Base-by-base conservation (phyloP, 2,888 invertebrate genomes). In the Bursaphelenchus okinawaensis region DNA sequence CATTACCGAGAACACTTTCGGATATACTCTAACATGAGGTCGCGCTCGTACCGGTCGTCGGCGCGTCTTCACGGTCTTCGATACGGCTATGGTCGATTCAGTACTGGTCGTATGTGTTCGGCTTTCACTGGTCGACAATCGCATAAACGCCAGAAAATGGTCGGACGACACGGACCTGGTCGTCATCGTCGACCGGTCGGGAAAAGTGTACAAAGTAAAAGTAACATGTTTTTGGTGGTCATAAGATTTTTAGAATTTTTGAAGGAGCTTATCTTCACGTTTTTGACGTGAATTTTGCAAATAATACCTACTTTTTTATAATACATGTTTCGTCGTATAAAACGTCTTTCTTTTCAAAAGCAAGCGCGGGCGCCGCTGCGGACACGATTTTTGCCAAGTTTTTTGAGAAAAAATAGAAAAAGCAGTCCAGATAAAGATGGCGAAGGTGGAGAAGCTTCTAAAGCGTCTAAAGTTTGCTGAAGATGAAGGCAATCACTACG, bases 401-500 rank as follows among this genome's bases (percentile, higher is more conserved):
- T 29, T 40, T 40, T 40, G 16, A 40, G 40, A 6, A 40, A 40
- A 16, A 16, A n/a, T 16, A 6, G 40, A 16, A 40, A n/a, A 40
- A 40, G n/a, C 40, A n/a, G 12, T 40, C n/a, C 40, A n/a, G n/a
- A 40, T 57, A 31, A 6, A 26, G 3, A 59, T 59, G 60, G 40
- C 60, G 19, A 59, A 68, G 64, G 60, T 70, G 0, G 55, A 60
- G 12, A 70, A 70, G 51, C 58, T 68, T 22, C 29, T 63, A 23
- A 24, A 40, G 1, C 62, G 68, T 51, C 27, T 68, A 55, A 28
- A 59, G n/a, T 19, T 16, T 7, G 63, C 66, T n/a, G 62, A 78
- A 27, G 70, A 68, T 16, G 62, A 66, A n/a, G 64, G 68, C 40
- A 70, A 79, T 20, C 78, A 66, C 67, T 78, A 78, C 66, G 76